Base-by-base conservation (phyloP, 2,113 vertebrate species). In the Mionectes macconnelli region DNA sequence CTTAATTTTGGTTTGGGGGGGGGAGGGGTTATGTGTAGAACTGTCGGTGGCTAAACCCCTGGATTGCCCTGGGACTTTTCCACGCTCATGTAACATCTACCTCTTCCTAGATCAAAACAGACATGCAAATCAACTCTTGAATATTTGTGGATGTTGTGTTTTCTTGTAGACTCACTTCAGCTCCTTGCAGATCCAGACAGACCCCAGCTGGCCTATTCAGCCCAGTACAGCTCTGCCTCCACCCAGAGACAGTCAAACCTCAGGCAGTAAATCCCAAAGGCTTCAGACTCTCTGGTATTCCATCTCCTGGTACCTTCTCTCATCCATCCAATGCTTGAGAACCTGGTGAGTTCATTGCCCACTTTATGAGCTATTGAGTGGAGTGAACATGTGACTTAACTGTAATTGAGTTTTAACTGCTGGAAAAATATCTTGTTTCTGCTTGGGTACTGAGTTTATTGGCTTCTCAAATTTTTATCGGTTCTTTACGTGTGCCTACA, bases 391-490 rank as follows among this genome's bases (percentile, higher is more conserved):
- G 16, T 84, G 53, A 73, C 53, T 70, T 30, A 33, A 55, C 18
- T 59, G 56, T 67, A 88, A 82, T 16, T 76, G 74, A 84, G 44
- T 40, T 94, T 79, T 89, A 91, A 87, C 57, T 91, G 67, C 52
- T 96, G 69, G 18, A 42, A 87, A 91, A 96, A 90, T 9, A 89
- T 28, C 17, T 89, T 4, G 1, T 86, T 76, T 92, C 50, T 86
- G 8, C 73, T 69, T 77, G 70, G 16, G 37, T 5, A 49, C 31
- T 1, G 23, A 9, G 18, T 88, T 93, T 86, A 66, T 69, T 83
- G 45, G 55, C 90, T 88, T 88, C 78, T 86, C 59, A 56, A 76
- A 23, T 85, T 91, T 86, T 94, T 94, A 62, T 92, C 70, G 40
- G 33, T 45, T 35, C 37, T 60, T 47, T 81, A 25, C 20, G 4